phyloP scores from a whole-genome alignment of 2,797 vertebrate genomes.

The Ptychadena robeensis region DNA sequence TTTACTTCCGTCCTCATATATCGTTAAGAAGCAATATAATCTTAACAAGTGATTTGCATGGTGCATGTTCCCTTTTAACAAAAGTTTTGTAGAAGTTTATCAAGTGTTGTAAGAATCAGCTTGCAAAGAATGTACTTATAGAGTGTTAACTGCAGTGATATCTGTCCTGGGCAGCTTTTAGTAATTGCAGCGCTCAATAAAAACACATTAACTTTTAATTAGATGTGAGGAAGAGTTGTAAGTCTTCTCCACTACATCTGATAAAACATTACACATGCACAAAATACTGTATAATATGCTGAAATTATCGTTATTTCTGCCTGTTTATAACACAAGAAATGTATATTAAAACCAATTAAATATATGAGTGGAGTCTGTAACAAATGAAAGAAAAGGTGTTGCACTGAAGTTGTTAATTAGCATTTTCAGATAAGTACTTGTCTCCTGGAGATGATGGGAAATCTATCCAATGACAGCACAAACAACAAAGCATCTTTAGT shows the following conservation, averaged over 20 bases:
- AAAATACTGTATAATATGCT: constrained; percentile 1
- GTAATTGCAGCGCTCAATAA: constrained; percentile 35
- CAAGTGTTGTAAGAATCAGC: background rate
- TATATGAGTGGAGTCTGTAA: background rate
- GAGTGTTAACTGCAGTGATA: constrained; percentile 16
- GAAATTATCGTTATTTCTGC: background rate
- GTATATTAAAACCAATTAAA: constrained; percentile 9
- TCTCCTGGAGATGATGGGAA: background rate
- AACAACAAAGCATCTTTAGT: too few species aligned
- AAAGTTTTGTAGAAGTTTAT: constrained; percentile 13
- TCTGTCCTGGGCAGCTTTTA: constrained; percentile 15
- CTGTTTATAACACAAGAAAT: background rate
- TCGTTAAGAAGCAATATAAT: background rate
- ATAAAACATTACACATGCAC: background rate
- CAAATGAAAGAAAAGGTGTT: background rate
- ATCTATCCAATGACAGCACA: background rate
- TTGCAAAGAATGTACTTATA: constrained; percentile 8
- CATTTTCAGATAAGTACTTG: background rate
- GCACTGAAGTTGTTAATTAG: background rate
- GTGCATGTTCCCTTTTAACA: constrained; percentile 14
- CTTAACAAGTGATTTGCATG: background rate
- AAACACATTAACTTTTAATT: constrained; percentile 44
- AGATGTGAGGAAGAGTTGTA: constrained; percentile 8
- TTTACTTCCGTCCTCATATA: too few species aligned
- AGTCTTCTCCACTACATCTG: constrained; percentile 22